Evolutionary conservation across 1,140 invertebrate species (phyloP), one percentile per base, ranked within the genome.

Genomic region (Druon quercuslanigerum): DNA sequence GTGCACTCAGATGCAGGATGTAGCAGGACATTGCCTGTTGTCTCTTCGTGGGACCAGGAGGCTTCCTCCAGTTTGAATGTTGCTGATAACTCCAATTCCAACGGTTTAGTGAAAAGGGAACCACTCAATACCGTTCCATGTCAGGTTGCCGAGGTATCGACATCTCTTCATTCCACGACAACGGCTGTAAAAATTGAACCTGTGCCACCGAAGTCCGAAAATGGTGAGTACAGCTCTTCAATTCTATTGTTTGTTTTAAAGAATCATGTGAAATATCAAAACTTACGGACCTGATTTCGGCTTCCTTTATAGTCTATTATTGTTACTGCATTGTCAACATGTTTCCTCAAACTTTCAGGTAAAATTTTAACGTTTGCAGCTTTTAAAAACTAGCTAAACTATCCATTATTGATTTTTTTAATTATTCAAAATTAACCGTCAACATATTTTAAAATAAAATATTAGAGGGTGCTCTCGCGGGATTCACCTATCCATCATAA

Each of bases 121-220:
- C 93, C 93, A 14, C 83, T 92, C 66, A 81, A 88, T 66, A 90
- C 90, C 56, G 89, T 90, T 72, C 92, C 92, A 17, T 94, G 93
- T 83, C 94, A 94, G 89, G 93, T 94, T 72, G 93, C 93, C 72
- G 94, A 94, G 84, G 93, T 94, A n/a, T 93, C 93, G 14, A 94
- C 93, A 40, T 94, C 93, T 73, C 92, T 92, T 79, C 92, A 93
- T 76, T 90, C 93, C 17, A 88, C 91, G 76, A 85, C 91, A 75
- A 88, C 90, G 75, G 86, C 91, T 7, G 89, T 90, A 20, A 90
- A 90, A 79, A 91, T 91, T 72, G 89, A 91, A 70, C 89, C 90
- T 19, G 84, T 89, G 60, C 87, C 86, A 57, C 84, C 87, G 19
- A 90, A 91, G 80, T 87, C 88, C 20, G 88, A 90, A 82, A 91